Base-by-base conservation (phyloP, 1,140 invertebrate genomes). In the Drosophila ironensis region DNA sequence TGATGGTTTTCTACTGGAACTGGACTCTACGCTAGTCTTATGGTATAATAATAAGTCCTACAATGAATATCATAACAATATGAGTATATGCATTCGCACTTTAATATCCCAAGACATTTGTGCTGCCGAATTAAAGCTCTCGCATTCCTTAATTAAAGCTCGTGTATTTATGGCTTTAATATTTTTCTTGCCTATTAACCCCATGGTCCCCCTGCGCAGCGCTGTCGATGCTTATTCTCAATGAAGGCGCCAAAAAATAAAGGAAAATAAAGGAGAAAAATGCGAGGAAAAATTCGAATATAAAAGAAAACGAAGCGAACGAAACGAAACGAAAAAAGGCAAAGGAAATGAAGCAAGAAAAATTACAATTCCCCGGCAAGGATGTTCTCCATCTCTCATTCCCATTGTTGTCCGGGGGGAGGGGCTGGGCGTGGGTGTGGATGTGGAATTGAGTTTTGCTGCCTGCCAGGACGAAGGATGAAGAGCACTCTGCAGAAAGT, bases 341-440 rank as follows among this genome's bases (percentile, higher is more conserved):
- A 86, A 86, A 84, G 80, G 78, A 87, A 87, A 87, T 87, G 82
- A 88, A 87, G 77, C 82, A 88, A 75, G 82, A 88, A 87, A 87
- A 84, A 84, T 84, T 84, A 86, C 78, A 84, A 86, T 86, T 84
- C 78, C n/a, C 40, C 68, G 69, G 66, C 74, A 63, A 77, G 70
- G 51, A 61, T 59, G 57, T 56, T 52, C 37, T 20, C 24, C 27
- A 24, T 52, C 42, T 12, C 27, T 28, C 9, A 11, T 30, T 9
- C 28, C 3, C 25, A 25, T 27, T 52, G 46, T n/a, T 25, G 19
- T 0, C 2, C 6, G 20, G 45, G 27, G 38, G 46, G n/a, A n/a
- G n/a, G n/a, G n/a, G 44, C 17, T 42, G 38, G 30, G 46, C 12
- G 16, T 37, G 5, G 33, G 33, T 20, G 67, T 25, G 61, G 61